These are phyloP conservation scores for Poecilobothrus nobilitatus DNA, from an alignment of 2,888 invertebrate species.

Conservation along the genomic window DNA sequence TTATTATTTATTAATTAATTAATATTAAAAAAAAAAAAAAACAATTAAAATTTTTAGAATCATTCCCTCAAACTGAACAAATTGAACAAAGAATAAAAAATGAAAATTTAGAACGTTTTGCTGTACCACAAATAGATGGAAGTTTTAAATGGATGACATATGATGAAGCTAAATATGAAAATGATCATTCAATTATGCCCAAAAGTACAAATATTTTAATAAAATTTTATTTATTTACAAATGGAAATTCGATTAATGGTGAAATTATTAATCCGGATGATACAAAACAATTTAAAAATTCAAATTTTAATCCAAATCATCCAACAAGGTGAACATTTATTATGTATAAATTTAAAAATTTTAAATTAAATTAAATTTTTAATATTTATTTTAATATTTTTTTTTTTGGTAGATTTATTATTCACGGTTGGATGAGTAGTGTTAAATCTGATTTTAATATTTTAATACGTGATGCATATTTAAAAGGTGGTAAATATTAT, in stretches of 20 bases:
- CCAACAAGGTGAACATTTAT: slow-evolving; percentile 28
- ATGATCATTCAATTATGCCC: background rate
- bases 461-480: slow-evolving; percentile 39
- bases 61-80: no score
- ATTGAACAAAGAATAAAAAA: no score
- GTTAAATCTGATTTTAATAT: slow-evolving; percentile 36
- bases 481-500: slow-evolving; percentile 48
- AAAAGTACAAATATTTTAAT: slow-evolving; percentile 12
- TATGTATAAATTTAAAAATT: no score
- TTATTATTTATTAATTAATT: no score
- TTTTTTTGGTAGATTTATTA: slow-evolving; percentile 29
- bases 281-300: slow-evolving; percentile 20
- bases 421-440: slow-evolving; percentile 50
- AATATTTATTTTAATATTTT: background rate
- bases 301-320: slow-evolving; percentile 25
- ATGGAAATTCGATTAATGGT: slow-evolving; percentile 22
- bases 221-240: slow-evolving; percentile 34
- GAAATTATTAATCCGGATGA: slow-evolving; percentile 22
- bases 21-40: no score
- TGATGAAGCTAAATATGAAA: slow-evolving; percentile 13
- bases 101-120: background rate
- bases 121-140: slow-evolving; percentile 22
- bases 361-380: no score
- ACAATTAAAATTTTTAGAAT: no score
- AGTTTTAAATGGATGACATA: slow-evolving; percentile 21